Conservation (phyloP, 2,797 vertebrate species). For the Podarcis siculus region DNA sequence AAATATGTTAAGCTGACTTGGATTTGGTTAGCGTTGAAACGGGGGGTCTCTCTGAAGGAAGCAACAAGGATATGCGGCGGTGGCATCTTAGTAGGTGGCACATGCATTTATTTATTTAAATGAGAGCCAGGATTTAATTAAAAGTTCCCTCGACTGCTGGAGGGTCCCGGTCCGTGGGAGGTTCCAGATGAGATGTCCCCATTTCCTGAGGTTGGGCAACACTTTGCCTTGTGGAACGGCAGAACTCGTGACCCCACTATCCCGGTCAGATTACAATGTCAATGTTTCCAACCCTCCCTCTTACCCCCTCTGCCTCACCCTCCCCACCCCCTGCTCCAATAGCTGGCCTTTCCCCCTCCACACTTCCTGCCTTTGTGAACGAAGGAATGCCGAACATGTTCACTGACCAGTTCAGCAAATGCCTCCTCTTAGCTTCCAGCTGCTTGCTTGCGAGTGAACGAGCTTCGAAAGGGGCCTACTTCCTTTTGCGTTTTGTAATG, state of each 20-base stretch:
- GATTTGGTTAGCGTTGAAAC: slow-evolving; percentile 38
- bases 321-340: background rate
- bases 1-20: slow-evolving; percentile 56
- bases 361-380: background rate
- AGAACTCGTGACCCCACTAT: background rate
- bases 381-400: background rate
- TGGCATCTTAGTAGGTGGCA: slow-evolving; percentile 53
- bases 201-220: slow-evolving; percentile 15
- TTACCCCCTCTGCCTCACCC: background rate
- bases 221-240: background rate
- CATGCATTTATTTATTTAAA: background rate
- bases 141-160: slow-evolving; percentile 17
- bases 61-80: slow-evolving; percentile 43
- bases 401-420: background rate
- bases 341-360: background rate
- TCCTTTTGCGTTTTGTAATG: background rate
- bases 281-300: background rate
- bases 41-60: slow-evolving; percentile 29
- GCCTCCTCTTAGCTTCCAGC: background rate
- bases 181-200: slow-evolving; percentile 25
- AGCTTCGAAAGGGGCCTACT: background rate
- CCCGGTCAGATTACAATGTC: background rate
- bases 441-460: background rate
- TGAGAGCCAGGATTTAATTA: slow-evolving; percentile 28
- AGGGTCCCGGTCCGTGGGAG: slow-evolving; percentile 26